phyloP scores from a whole-genome alignment of 2,113 vertebrate genomes.

The Esox niger region DNA sequence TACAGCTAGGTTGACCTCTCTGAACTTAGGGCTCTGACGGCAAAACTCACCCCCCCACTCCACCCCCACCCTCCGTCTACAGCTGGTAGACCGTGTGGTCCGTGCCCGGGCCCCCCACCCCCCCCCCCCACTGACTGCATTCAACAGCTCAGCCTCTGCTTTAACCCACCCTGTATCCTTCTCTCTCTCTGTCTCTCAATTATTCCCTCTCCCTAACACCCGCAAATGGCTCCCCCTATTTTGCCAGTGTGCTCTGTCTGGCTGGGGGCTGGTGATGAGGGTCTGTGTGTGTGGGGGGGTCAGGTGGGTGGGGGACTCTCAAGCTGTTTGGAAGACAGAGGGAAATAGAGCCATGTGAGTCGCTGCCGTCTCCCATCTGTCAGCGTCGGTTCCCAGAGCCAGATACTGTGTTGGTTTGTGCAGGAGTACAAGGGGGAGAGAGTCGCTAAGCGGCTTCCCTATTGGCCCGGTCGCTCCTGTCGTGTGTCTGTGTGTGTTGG shows the following conservation, averaged over 20 bases:
- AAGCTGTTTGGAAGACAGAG: constrained; percentile 53
- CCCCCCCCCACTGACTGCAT: not conserved
- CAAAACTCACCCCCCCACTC: too few relatives aligned
- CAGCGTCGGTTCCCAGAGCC: constrained; percentile 83
- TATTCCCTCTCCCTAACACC: not conserved
- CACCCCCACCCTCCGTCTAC: not conserved
- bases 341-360: constrained; percentile 74
- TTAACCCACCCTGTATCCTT: not conserved
- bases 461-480: constrained; percentile 55
- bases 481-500: constrained; percentile 12
- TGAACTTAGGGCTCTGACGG: not conserved
- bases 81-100: constrained; percentile 31
- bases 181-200: not conserved
- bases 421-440: constrained; percentile 24
- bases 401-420: constrained; percentile 61
- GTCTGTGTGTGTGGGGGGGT: constrained; percentile 14
- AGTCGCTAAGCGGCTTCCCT: constrained; percentile 56
- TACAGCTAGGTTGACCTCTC: constrained; percentile 25
- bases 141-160: not conserved
- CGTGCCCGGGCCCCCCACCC: too few relatives aligned
- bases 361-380: constrained; percentile 86
- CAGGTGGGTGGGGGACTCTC: not conserved
- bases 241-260: not conserved
- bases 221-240: not conserved
- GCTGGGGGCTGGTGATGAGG: constrained; percentile 8